Base-by-base conservation (phyloP, 2,113 vertebrate genomes). In the Apodemus speciosus region DNA sequence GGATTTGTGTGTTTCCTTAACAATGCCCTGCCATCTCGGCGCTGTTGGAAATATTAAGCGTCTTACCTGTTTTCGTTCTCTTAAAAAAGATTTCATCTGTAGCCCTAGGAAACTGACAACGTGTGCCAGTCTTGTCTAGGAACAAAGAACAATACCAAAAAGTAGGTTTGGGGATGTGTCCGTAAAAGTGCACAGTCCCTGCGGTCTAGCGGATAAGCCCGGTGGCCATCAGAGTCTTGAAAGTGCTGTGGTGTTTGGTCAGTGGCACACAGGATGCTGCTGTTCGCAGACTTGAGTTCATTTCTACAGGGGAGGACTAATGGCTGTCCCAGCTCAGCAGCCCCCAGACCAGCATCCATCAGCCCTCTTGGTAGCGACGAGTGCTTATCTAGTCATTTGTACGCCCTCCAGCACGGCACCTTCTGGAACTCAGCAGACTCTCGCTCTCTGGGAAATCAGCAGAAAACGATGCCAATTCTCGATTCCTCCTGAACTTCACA, bases 391-490 rank as follows among this genome's bases (percentile, higher is more conserved):
- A 1, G 46, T 49, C 56, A 35, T 43, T 76, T 3, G 0, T 56
- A 0, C 38, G 2, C 73, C 91, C 66, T 90, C 23, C 18, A 85
- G 85, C 76, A 3, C 35, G 62, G 68, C 68, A 79, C 81, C 91
- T 73, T 90, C 56, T 64, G 30, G 94, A 88, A 16, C 69, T 75
- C 75, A 88, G 81, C 83, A 91, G 75, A 53, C 72, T 85, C 76
- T 75, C 32, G 94, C 62, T 87, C 20, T 89, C 72, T 64, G 77
- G 68, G 68, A 90, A 89, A 40, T 90, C 81, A 92, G 85, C 85
- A 94, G 88, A 86, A 95, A 95, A 93, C 73, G 43, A 1, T 51
- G 66, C 53, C 14, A 15, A 73, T 23, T 56, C 51, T 66, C 5
- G 66, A 51, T 92, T 85, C 84, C 30, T 25, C 77, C 10, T 9